phyloP scores from a whole-genome alignment of 2,888 invertebrate genomes.

The Spodoptera littoralis region DNA sequence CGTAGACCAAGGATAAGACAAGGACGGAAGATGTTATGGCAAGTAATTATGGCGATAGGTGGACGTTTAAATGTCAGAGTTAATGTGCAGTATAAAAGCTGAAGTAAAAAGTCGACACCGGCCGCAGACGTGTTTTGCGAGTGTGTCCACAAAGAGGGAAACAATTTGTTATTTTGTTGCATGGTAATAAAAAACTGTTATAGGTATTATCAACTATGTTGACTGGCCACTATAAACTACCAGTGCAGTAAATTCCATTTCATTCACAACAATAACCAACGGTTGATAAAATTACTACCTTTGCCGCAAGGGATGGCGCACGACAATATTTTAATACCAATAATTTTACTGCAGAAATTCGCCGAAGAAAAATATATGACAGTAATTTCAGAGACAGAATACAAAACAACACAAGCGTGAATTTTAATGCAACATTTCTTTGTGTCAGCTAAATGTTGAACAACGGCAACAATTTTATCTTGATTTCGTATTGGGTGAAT shows the following conservation, averaged over 20 bases:
- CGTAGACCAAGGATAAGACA: constrained; percentile 53
- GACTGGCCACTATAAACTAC: constrained; percentile 29
- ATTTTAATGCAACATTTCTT: constrained; percentile 31
- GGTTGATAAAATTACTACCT: constrained; percentile 30
- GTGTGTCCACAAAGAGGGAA: constrained; percentile 35
- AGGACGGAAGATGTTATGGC: constrained; percentile 55
- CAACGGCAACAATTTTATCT: constrained; percentile 50
- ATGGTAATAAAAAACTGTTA: constrained; percentile 37
- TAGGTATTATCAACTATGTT: constrained; percentile 26
- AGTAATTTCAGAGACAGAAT: constrained; percentile 13
- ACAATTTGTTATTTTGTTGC: constrained; percentile 39
- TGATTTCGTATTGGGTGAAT: constrained; percentile 51
- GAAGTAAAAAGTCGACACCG: constrained; percentile 69
- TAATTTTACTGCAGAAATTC: constrained; percentile 14
- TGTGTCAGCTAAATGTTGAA: constrained; percentile 28
- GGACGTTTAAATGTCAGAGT: constrained; percentile 81
- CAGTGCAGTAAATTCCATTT: constrained; percentile 39
- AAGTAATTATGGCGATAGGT: constrained; percentile 70
- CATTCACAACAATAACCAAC: constrained; percentile 33
- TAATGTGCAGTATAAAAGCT: constrained; percentile 68
- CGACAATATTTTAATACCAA: constrained; percentile 21
- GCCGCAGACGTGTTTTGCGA: constrained; percentile 47
- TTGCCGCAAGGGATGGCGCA: constrained; percentile 11
- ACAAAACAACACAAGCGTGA: constrained; percentile 32
- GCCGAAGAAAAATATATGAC: constrained; percentile 5